A percentile compares a stretch with the other conserved stretches of the same genome.
These are phyloP conservation scores for Oryzias melastigma DNA, from an alignment of 2,113 vertebrate species.

Conservation along the genomic window DNA sequence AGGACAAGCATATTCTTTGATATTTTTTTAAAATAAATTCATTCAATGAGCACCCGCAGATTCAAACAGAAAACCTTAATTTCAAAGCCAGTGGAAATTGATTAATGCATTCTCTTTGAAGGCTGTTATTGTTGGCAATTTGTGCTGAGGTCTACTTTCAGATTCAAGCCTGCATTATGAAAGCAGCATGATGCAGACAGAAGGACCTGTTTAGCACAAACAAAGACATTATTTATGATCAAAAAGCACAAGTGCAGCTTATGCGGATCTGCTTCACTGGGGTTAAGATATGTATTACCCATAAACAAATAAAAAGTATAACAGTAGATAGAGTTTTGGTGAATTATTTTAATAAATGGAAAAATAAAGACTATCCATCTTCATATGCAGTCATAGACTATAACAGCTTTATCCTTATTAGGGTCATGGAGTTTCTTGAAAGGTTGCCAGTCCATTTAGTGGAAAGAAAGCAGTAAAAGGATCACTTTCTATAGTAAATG, in stretches of 20 bases:
- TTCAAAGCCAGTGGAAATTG: constrained; percentile 67
- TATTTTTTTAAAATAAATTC: constrained; percentile 15
- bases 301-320: background rate
- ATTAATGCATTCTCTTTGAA: constrained; percentile 72
- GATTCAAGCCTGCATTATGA: constrained; percentile 30
- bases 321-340: constrained; percentile 15
- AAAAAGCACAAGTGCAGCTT: constrained; percentile 10
- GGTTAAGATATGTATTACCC: constrained; percentile 23
- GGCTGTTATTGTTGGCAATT: constrained; percentile 48
- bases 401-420: too few species aligned
- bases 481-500: too few species aligned
- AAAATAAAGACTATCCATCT: too few species aligned
- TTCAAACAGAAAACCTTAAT: constrained; percentile 52
- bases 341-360: background rate
- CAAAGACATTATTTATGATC: constrained; percentile 6
- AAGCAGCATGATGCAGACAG: constrained; percentile 27
- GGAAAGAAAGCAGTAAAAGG: too few species aligned
- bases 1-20: constrained; percentile 33
- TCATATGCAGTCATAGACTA: too few species aligned
- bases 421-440: too few species aligned
- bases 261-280: background rate
- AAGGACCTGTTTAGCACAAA: constrained; percentile 29
- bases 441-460: too few species aligned
- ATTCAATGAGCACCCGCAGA: constrained; percentile 17
- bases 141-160: constrained; percentile 47